phyloP scores from a whole-genome alignment of 2,888 invertebrate species.

The Eremobia ochroleuca region DNA sequence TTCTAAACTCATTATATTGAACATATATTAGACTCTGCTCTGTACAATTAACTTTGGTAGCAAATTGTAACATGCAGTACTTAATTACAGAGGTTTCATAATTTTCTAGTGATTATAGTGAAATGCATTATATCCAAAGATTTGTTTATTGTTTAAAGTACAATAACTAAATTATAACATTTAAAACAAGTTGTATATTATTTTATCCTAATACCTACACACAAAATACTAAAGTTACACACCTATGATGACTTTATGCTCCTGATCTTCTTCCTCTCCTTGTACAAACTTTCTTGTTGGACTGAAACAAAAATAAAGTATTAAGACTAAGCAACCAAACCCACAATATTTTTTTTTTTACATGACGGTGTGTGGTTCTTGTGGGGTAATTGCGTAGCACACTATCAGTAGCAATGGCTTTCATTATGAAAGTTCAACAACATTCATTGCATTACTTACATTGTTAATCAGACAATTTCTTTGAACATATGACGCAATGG shows the following conservation, averaged over 20 bases:
- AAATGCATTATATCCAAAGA: conserved; percentile 86
- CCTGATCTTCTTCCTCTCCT: conserved; percentile 94
- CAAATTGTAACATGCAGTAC: conserved; percentile 71
- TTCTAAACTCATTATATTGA: conserved; percentile 87
- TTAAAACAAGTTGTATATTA: conserved; percentile 76
- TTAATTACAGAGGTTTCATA: conserved; percentile 72
- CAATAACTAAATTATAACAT: conserved; percentile 86
- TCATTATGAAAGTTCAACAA: too few relatives aligned
- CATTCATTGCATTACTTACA: too few relatives aligned
- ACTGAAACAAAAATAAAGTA: conserved; percentile 90
- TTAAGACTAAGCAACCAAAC: background rate
- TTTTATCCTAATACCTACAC: conserved; percentile 71
- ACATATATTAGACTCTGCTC: conserved; percentile 76
- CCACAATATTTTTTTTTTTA: background rate
- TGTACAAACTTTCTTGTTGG: conserved; percentile 88
- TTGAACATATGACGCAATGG: too few relatives aligned
- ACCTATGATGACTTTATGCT: conserved; percentile 89
- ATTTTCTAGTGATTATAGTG: conserved; percentile 76
- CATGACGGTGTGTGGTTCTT: background rate
- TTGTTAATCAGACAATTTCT: too few relatives aligned
- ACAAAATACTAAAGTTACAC: conserved; percentile 51
- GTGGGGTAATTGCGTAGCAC: background rate
- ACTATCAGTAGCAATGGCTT: too few relatives aligned
- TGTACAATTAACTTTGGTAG: conserved; percentile 72
- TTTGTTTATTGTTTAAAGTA: conserved; percentile 87